A percentile compares a stretch with the other conserved stretches of the same genome.
Evolutionary conservation across 2,888 invertebrate species (phyloP).

Genomic region (Ephialtes manifestator): DNA sequence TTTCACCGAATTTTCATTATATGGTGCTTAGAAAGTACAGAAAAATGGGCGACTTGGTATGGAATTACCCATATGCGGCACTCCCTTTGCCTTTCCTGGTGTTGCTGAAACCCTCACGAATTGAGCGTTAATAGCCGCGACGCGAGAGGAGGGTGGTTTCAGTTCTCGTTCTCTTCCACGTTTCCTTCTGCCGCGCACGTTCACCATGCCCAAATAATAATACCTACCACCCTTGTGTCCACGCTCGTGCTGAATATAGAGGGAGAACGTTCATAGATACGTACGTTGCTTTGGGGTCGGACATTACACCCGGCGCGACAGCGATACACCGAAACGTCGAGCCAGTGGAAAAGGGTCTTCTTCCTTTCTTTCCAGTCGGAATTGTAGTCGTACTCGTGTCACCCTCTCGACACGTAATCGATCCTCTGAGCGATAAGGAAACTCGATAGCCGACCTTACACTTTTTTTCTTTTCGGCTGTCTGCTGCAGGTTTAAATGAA

Average conservation of each 20-base stretch:
- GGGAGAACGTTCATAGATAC: background rate
- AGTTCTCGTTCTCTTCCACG: background rate
- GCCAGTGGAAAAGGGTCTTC: constrained; percentile 53
- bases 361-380: constrained; percentile 16
- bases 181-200: constrained; percentile 1
- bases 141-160: constrained; percentile 36
- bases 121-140: constrained; percentile 37
- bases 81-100: constrained; percentile 7
- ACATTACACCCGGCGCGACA: constrained; percentile 45
- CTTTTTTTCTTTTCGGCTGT: constrained; percentile 4
- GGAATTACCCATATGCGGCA: background rate
- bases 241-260: constrained; percentile 20
- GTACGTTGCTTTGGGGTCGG: constrained; percentile 27
- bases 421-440: constrained; percentile 31
- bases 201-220: constrained; percentile 43
- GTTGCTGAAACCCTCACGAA: constrained; percentile 21
- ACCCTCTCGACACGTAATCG: constrained; percentile 59
- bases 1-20: too few relatives aligned
- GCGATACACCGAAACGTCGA: constrained; percentile 52
- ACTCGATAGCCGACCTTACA: background rate
- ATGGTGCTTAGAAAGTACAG: too few relatives aligned
- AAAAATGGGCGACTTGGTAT: too few relatives aligned
- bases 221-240: constrained; percentile 46
- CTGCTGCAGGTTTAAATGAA: background rate
- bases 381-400: constrained; percentile 31